These are phyloP conservation scores for Phyllotis vaccarum DNA, from an alignment of 2,797 vertebrate species.

Conservation along the genomic window DNA sequence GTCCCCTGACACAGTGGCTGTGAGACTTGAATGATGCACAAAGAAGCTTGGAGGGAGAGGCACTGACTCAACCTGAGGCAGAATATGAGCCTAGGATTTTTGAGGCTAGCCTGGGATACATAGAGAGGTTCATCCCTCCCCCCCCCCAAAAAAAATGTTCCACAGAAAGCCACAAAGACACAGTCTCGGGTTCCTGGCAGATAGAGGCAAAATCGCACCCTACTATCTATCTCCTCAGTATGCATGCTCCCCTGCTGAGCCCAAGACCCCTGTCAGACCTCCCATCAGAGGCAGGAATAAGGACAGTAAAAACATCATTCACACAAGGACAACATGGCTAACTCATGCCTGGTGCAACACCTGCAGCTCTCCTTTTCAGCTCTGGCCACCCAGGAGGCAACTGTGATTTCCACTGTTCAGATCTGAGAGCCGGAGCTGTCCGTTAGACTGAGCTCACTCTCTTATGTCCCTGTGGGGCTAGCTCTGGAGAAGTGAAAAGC, in stretches of 20 bases:
- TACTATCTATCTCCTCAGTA: background rate
- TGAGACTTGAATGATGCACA: background rate
- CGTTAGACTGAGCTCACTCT: background rate
- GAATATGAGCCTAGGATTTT: background rate
- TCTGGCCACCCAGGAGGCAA: background rate
- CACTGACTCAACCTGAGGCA: background rate
- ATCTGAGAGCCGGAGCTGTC: background rate
- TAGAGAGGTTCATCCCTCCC: background rate
- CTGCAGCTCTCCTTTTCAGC: background rate
- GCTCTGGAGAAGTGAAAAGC: background rate
- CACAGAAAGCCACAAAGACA: background rate
- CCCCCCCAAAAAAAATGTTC: too few species aligned
- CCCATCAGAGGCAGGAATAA: background rate
- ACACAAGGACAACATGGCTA: too few species aligned
- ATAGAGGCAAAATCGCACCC: background rate
- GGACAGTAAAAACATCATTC: rapidly evolving
- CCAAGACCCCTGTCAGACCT: background rate
- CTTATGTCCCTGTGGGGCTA: background rate
- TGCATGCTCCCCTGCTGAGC: background rate
- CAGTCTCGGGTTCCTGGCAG: background rate
- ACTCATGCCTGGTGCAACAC: background rate
- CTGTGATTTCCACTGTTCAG: background rate
- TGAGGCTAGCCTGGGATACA: background rate
- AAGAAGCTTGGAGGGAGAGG: background rate
- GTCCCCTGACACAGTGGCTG: background rate